Conservation (phyloP, 2,888 invertebrate species). For the Marronus borbonicus region DNA sequence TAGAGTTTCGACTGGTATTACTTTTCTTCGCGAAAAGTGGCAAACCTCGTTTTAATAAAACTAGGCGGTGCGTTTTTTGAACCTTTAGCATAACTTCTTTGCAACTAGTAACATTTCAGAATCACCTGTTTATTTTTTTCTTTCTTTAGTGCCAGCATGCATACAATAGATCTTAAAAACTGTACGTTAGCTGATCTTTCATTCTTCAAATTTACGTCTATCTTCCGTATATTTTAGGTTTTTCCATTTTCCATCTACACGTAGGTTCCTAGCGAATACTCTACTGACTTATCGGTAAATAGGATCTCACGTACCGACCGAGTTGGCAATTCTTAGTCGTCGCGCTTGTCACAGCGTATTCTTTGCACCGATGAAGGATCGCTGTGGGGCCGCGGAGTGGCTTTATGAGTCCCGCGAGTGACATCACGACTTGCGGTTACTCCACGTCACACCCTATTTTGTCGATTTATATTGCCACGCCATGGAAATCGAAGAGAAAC, state of each 20-base stretch:
- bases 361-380: conserved; percentile 14
- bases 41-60: conserved; percentile 63
- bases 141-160: too few species aligned
- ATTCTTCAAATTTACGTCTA: too few species aligned
- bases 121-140: too few species aligned
- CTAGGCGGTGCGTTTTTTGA: conserved; percentile 3
- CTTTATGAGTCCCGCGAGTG: conserved; percentile 54
- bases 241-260: too few species aligned
- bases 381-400: conserved; percentile 49
- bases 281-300: background rate
- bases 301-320: conserved; percentile 15
- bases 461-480: too few species aligned
- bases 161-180: too few species aligned
- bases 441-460: too few species aligned
- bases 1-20: conserved; percentile 64
- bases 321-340: conserved; percentile 13
- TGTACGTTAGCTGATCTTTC: too few species aligned
- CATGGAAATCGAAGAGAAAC: too few species aligned
- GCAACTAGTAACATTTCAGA: background rate
- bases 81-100: too few species aligned
- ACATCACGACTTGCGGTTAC: conserved; percentile 52
- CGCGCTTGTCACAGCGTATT: background rate
- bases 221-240: background rate
- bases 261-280: background rate
- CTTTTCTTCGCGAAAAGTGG: conserved; percentile 62